phyloP scores from a whole-genome alignment of 2,113 vertebrate genomes.

The Neoarius graeffei region DNA sequence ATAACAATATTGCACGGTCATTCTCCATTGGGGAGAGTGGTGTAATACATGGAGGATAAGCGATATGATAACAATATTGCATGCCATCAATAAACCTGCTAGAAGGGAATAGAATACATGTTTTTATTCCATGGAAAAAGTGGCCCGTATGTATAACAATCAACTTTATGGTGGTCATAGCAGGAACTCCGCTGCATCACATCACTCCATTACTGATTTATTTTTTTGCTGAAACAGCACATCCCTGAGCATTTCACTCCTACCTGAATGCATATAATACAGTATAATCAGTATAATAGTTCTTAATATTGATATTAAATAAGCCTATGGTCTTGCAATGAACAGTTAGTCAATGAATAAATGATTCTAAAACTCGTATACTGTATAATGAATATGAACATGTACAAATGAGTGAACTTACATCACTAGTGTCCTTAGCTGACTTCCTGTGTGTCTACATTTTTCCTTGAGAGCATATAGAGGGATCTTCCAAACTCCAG shows the following conservation, averaged over 20 bases:
- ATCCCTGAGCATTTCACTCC: background rate
- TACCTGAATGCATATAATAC: background rate
- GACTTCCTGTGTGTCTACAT: conserved; percentile 12
- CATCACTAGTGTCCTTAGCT: background rate
- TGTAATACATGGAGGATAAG: no score
- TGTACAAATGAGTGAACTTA: background rate
- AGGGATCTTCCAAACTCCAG: conserved; percentile 8
- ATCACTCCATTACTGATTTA: background rate
- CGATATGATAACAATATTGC: no score
- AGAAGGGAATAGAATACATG: no score
- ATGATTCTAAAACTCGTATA: background rate
- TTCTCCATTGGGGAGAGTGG: no score
- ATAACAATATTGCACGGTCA: no score
- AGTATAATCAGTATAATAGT: no score
- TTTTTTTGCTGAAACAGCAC: background rate
- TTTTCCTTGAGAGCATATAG: conserved; percentile 8
- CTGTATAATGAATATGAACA: background rate
- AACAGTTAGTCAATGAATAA: background rate
- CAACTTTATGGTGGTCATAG: background rate
- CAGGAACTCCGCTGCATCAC: background rate
- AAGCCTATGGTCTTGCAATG: background rate
- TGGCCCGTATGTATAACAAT: no score
- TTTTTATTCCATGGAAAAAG: no score
- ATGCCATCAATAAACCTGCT: no score
- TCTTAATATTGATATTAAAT: background rate